These are phyloP conservation scores for Pomacea maculata DNA, from an alignment of 1,140 invertebrate species.

Conservation along the genomic window DNA sequence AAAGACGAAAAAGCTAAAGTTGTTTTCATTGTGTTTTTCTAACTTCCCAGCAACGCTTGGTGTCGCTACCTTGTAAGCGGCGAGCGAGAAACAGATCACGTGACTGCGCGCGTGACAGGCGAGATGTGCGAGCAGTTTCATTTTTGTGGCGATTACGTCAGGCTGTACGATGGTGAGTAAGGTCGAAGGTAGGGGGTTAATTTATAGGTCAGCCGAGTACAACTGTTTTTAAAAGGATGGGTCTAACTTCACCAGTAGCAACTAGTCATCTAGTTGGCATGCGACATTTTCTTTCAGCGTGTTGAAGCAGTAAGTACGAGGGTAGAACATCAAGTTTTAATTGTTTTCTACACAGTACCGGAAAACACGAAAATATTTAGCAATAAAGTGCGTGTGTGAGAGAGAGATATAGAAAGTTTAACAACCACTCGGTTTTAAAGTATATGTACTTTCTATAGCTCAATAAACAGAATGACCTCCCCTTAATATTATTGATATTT, in stretches of 20 bases:
- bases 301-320: no score
- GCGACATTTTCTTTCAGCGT: no score
- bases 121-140: slow-evolving; percentile 14
- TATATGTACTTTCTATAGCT: neutral
- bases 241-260: no score
- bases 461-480: neutral
- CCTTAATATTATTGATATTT: neutral
- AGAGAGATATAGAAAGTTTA: no score
- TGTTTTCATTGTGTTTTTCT: neutral
- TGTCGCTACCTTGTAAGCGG: slow-evolving; percentile 16
- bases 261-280: no score
- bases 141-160: slow-evolving; percentile 4
- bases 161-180: slow-evolving; percentile 9
- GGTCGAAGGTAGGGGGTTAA: neutral
- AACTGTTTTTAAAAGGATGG: no score
- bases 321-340: no score
- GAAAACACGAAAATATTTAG: no score
- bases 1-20: neutral
- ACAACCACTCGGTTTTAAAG: neutral
- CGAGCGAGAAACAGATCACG: slow-evolving; percentile 2
- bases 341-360: no score
- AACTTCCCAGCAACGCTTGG: neutral
- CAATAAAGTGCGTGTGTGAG: no score
- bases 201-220: no score
- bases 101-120: neutral